Evolutionary conservation across 2,888 invertebrate species (phyloP).

Genomic region (Drosophila prostipennis): DNA sequence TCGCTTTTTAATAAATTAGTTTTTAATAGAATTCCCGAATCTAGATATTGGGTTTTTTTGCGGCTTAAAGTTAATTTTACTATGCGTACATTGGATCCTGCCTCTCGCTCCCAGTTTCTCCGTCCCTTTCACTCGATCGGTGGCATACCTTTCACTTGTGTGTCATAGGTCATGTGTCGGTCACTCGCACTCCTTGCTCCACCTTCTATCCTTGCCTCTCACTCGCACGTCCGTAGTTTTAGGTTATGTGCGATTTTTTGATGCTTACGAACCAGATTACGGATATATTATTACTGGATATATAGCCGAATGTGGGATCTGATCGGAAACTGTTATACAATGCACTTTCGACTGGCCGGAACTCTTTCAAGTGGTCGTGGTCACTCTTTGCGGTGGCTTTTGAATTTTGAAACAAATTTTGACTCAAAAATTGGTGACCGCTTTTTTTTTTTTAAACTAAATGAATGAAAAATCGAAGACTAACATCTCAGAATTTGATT

Average conservation of each 20-base stretch:
- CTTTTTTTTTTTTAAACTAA: background rate
- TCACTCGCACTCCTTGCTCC: too few species aligned
- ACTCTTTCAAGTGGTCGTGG: background rate
- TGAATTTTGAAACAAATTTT: constrained; percentile 8
- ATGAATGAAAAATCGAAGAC: background rate
- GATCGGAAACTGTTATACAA: background rate
- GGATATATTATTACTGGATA: background rate
- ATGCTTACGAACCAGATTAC: background rate
- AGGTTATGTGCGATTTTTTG: background rate
- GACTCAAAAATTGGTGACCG: background rate
- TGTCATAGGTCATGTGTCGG: background rate
- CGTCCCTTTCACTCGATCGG: background rate
- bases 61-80: too few species aligned
- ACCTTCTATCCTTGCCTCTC: too few species aligned
- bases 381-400: background rate
- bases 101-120: background rate
- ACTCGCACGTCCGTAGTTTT: too few species aligned
- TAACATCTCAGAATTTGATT: background rate
- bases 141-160: too few species aligned
- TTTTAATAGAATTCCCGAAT: too few species aligned
- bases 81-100: background rate
- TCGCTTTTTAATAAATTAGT: too few species aligned
- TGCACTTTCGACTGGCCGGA: background rate
- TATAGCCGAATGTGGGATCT: background rate
- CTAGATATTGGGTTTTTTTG: too few species aligned